Conservation (phyloP, 2,888 invertebrate species). For the Eupeodes latifasciatus region DNA sequence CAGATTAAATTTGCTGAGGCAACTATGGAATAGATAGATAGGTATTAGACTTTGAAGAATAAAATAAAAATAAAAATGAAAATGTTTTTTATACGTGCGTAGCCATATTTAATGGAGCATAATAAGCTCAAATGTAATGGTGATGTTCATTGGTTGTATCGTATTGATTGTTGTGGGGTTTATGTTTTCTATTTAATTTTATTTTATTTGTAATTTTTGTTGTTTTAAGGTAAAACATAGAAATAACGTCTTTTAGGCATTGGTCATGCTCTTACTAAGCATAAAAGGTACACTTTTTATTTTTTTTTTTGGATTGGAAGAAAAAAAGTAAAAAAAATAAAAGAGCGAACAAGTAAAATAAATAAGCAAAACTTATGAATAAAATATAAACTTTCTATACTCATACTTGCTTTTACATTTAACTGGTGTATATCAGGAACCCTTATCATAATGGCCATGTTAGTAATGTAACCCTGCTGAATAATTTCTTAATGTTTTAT, state of each 20-base stretch:
- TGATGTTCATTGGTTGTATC: conserved; percentile 35
- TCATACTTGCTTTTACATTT: no score
- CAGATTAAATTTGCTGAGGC: conserved; percentile 29
- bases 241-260: not conserved
- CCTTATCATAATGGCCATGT: no score
- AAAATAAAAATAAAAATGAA: not conserved
- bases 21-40: not conserved
- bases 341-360: not conserved
- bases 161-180: not conserved
- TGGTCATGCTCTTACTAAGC: not conserved
- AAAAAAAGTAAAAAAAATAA: not conserved
- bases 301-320: not conserved
- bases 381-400: not conserved
- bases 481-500: no score
- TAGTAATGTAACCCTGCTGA: no score
- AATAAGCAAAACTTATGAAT: not conserved
- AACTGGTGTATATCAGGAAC: no score
- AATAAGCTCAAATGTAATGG: conserved; percentile 29
- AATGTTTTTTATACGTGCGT: conserved; percentile 30
- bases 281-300: not conserved
- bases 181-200: not conserved
- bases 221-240: not conserved
- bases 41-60: conserved; percentile 3
- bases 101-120: conserved; percentile 32
- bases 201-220: not conserved